Evolutionary conservation across 2,113 vertebrate species (phyloP).

Genomic region (Pterocles burchelli): DNA sequence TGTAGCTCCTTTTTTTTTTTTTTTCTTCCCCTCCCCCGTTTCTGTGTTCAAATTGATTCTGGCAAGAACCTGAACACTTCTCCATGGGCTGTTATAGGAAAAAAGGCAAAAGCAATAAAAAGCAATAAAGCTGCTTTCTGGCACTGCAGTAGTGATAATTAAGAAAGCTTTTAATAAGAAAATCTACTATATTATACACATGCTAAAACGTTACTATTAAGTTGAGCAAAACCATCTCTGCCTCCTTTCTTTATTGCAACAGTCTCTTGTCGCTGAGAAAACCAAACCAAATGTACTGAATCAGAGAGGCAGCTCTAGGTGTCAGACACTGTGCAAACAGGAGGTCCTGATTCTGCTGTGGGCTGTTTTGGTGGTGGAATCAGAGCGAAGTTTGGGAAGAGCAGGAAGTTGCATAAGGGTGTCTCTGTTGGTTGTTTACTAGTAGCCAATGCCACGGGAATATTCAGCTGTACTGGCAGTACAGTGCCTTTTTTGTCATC

Average conservation of each 20-base stretch:
- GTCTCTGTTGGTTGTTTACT: conserved; percentile 38
- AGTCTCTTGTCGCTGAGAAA: neutral
- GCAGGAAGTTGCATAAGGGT: conserved; percentile 14
- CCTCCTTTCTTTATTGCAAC: neutral
- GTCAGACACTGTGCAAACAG: neutral
- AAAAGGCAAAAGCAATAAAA: conserved; percentile 36
- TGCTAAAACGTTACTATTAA: neutral
- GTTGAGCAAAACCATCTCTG: neutral
- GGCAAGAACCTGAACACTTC: neutral
- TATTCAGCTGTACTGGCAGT: conserved; percentile 44
- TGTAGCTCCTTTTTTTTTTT: neutral
- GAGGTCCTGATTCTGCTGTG: neutral
- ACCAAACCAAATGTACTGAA: neutral
- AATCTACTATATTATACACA: neutral
- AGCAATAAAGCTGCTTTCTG: neutral
- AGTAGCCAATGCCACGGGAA: conserved; percentile 7
- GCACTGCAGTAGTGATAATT: neutral
- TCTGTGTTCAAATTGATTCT: neutral
- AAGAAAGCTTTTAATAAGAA: neutral
- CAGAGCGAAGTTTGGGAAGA: neutral
- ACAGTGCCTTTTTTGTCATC: conserved; percentile 69
- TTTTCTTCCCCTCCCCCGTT: neutral
- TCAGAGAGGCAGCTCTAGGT: neutral
- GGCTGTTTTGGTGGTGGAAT: conserved; percentile 1
- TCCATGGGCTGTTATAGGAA: neutral